Base-by-base conservation (phyloP, 2,888 invertebrate genomes). In the Polydrusus cervinus region DNA sequence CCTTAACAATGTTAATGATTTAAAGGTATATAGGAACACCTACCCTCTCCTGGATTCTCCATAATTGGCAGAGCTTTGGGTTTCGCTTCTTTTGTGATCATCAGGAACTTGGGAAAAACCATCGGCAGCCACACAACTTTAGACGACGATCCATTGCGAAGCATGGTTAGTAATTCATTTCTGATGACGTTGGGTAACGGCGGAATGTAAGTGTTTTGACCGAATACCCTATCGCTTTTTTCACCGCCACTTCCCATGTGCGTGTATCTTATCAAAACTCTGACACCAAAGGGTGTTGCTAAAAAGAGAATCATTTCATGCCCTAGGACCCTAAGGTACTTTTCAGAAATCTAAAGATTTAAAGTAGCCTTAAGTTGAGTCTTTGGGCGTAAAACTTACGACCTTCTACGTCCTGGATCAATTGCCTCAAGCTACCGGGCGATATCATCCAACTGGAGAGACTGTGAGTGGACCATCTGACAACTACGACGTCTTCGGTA, bases 61-160 rank as follows among this genome's bases (percentile, higher is more conserved):
- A 77, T 77, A 14, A 77, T 53, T 2, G 67, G 25, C 38, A 77
- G 55, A 16, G 49, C 34, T 16, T 10, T n/a, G 3, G 77, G 71
- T n/a, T 20, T 60, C 5, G 61, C 74, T 13, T 74, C 71, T 20
- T 77, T 71, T n/a, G 60, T 71, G n/a, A 77, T 76, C 43, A 53
- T 18, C 14, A 76, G 25, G 34, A 77, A 77, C 62, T 77, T 77
- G 9, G 77, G 77, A 18, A 74, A 71, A 3, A 71, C 30, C 57
- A 71, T 10, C 10, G 74, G 74, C 16, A 77, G 8, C 70, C 69
- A 68, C 8, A 71, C 18, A 8, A 38, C 14, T 11, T 40, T 18
- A 1, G 49, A 30, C 10, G 71, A 53, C 13, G 67, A 55, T 13
- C 25, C 25, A 30, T 67, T 71, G 11, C 49, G 10, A 0, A 75